Base-by-base conservation (phyloP, 2,888 invertebrate genomes). In the Hypselothyrea guttata region DNA sequence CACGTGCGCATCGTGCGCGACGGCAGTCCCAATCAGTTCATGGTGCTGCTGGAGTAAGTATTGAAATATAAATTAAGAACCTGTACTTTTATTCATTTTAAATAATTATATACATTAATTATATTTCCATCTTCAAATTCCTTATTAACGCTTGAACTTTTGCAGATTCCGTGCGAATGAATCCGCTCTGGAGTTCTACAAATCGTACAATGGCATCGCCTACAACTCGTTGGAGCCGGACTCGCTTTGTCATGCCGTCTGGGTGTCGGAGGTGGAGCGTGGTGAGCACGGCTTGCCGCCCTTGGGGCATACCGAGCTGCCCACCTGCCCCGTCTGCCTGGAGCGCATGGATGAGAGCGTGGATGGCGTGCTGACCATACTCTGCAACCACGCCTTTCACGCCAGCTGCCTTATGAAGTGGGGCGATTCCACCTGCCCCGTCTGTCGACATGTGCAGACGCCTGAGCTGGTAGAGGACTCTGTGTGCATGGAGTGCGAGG, bases 331-430 rank as follows among this genome's bases (percentile, higher is more conserved):
- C 63, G 89, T 89, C n/a, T 89, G 89, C 64, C 72, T 90, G 90
- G 99, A 99, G 90, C 93, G 98, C 59, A 97, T 97, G 98, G 99
- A 99, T 90, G 99, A 99, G 91, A 97, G 98, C 77, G 97, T 98
- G 8, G 98, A 98, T 88, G 98, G 98, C 8, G 96, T 99, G 64
- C 91, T 99, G 72, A 98, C 98, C 22, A 98, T 99, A 87, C 92
- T 99, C 62, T 99, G 99, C 89, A 99, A 99, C 91, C 99, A 99
- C 91, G 95, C 97, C 1, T 99, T 99, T 91, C 99, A 99, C 91
- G 95, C 97, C 7, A 94, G 94, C 86, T 99, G 99, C 90, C 91
- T 99, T 45, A 94, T 96, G 74, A 96, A 99, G 89, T 99, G 99
- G 98, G 95, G 96, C 12, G 98, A 98, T 89, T 96, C 96, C 76